phyloP scores from a whole-genome alignment of 1,140 invertebrate genomes.

The Drosophila lacertosa region DNA sequence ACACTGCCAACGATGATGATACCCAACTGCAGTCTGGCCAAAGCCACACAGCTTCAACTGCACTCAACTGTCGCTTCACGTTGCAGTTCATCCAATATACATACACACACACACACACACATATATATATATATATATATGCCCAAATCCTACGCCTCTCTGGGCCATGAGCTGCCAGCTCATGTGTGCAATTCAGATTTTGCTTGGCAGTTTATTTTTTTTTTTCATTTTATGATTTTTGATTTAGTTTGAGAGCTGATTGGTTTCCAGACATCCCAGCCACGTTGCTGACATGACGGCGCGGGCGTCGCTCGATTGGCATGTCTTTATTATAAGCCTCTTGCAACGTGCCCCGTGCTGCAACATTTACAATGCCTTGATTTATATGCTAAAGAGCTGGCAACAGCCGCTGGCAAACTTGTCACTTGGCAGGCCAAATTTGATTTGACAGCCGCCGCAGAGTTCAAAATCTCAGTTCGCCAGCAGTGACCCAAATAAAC shows the following conservation, averaged over 20 bases:
- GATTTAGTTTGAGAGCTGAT: constrained; percentile 80
- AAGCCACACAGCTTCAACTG: not conserved
- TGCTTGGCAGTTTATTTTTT: constrained; percentile 29
- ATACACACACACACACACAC: too few relatives aligned
- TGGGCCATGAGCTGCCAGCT: constrained; percentile 14
- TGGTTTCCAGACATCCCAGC: constrained; percentile 61
- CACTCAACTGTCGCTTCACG: constrained; percentile 13
- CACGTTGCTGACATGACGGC: constrained; percentile 65
- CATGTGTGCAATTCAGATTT: constrained; percentile 50
- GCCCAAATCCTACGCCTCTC: constrained; percentile 60
- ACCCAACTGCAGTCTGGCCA: constrained; percentile 1
- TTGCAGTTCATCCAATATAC: constrained; percentile 48
- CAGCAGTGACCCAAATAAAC: constrained; percentile 38
- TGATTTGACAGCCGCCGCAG: constrained; percentile 31
- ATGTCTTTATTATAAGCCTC: constrained; percentile 78
- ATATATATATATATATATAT: constrained; percentile 5
- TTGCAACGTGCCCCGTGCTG: not conserved
- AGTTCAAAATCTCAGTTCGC: constrained; percentile 11
- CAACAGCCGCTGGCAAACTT: constrained; percentile 47
- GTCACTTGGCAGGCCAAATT: constrained; percentile 40
- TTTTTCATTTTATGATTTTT: constrained; percentile 70
- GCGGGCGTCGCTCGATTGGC: constrained; percentile 77
- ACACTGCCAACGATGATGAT: constrained; percentile 13
- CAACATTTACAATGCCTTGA: constrained; percentile 55
- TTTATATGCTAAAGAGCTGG: constrained; percentile 69